Base-by-base conservation (phyloP, 2,797 vertebrate species). In the Phalloptychus januarius region DNA sequence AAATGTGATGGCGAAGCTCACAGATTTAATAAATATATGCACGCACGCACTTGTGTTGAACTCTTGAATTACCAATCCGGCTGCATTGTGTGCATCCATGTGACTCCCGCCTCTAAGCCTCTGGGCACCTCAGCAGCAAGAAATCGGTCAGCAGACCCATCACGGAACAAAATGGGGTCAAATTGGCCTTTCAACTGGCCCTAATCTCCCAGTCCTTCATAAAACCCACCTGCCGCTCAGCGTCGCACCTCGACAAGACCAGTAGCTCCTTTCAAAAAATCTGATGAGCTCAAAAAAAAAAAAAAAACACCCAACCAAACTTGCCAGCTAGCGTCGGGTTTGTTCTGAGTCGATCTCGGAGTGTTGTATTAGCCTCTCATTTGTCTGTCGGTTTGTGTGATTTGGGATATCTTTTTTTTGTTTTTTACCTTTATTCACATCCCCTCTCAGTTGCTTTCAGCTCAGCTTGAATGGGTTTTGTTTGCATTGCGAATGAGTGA, bases 161-260 rank as follows among this genome's bases (percentile, higher is more conserved):
- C 88, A 82, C 70, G 77, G 83, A 84, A 78, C 50, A 94, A 95
- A 95, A 94, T 87, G 91, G 93, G 94, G 93, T 95, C 94, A 95
- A 94, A 93, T 94, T 94, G 92, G 85, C 93, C 86, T 93, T 95
- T 95, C 91, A 92, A 86, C 78, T 71, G 81, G 87, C 78, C 79
- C 88, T 95, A 93, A 96, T 95, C 92, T 95, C 92, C 85, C 91
- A 94, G 92, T 95, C 89, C 86, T 88, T 92, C 79, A 86, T 82
- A 92, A 94, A 94, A 84, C 78, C 69, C 1, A 76, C 78, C 90
- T 91, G 91, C 87, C 70, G 2, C 80, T 74, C 54, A 54, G 70
- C 79, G 52, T 45, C 28, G 79, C 33, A 72, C 54, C 74, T 85
- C 46, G 16, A 15, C 67, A 77, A 73, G 76, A 81, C 76, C 90